Base-by-base conservation (phyloP, 2,888 invertebrate species). In the Tenthredo scrophulariae region DNA sequence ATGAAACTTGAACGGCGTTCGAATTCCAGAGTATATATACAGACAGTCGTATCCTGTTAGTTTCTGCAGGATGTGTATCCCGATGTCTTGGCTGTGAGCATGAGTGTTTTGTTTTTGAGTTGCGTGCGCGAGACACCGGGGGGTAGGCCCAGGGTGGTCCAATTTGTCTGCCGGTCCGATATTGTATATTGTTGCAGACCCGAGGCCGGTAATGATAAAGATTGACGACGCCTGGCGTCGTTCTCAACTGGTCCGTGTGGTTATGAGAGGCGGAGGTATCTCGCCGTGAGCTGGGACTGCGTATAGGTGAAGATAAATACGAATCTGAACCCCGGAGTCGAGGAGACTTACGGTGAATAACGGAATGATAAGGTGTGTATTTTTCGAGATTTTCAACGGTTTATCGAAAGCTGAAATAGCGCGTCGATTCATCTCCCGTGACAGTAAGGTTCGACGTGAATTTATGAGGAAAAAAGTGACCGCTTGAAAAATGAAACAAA, bases 111-210 rank as follows among this genome's bases (percentile, higher is more conserved):
- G 89, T 88, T 87, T 89, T 89, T 87, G 88, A 86, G 85, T 87
- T 87, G 89, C 89, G 88, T 87, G 89, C 87, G 87, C 87, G 88
- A 88, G 88, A 85, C 90, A 88, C 89, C 89, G 87, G 89, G 90
- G 89, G 89, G 90, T 90, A 90, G 86, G 90, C 91, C 89, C 90
- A 91, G 90, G 93, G 93, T 93, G 93, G 93, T 93, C 93, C 93
- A 93, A 93, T 93, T 93, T 93, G 93, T 93, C 93, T 92, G 90
- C 88, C 89, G 89, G 89, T 88, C 90, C 90, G 91, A 92, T 93
- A 92, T 92, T 92, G 91, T 93, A 83, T 83, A 83, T 83, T 70
- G 83, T 83, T 67, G 83, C 83, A 50, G 83, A 80, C 70, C 83
- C 83, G 70, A 70, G 67, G 83, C 70, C 46, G 46, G 83, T 83